Base-by-base conservation (phyloP, 2,113 vertebrate genomes). In the Catharus bicknelli region DNA sequence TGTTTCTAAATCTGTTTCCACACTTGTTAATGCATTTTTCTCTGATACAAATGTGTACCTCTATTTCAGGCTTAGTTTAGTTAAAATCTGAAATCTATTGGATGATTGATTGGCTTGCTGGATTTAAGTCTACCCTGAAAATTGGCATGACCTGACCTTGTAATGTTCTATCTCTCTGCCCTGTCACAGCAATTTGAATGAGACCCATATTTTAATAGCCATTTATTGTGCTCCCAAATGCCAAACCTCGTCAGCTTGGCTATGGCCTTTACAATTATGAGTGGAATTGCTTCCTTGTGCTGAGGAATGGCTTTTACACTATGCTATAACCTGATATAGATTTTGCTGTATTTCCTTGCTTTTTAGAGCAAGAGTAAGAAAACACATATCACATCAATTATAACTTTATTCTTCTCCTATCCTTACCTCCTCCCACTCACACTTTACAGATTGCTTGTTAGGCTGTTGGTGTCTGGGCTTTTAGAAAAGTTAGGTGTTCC, bases 31-130 rank as follows among this genome's bases (percentile, higher is more conserved):
- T 2, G 2, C 10, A 57, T 87, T 93, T 93, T 15, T 50, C 78
- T 57, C 58, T 73, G 30, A 36, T 73, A 62, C 25, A 83, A 69
- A 34, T 76, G 47, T 75, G 30, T n/a, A 62, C 14, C 14, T 94
- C 54, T 80, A 58, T 90, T 91, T 94, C 83, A 95, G 80, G 75
- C 45, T 88, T 93, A 88, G 72, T 91, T 96, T 87, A 91, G 47
- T 87, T 91, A 90, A 91, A 95, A 83, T 84, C 66, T 89, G 76
- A 74, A 86, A 80, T 61, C 4, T 23, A 75, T 57, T 75, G 48
- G n/a, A 26, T 78, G 84, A 93, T 83, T 90, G 75, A 92, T 90
- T 87, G 53, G 17, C n/a, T 94, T 90, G 17, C 57, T 92, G 73
- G 69, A 86, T 57, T 68, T 59, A 45, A 57, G 87, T 61, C 57